Evolutionary conservation across 2,888 invertebrate species (phyloP).

Genomic region (Trachelus iudaicus): DNA sequence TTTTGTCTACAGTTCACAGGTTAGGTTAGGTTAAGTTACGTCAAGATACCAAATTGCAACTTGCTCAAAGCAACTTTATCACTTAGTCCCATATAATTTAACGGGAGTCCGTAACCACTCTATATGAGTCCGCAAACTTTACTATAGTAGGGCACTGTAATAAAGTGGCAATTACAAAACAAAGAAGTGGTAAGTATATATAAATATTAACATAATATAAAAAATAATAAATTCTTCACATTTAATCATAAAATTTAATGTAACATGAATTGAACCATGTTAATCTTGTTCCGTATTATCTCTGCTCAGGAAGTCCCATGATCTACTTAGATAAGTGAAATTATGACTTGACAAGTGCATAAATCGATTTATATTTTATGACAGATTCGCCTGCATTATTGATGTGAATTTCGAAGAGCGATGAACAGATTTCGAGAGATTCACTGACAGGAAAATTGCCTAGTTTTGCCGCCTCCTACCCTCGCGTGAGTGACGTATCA

Average conservation of each 20-base stretch:
- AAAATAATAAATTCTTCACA: neutral
- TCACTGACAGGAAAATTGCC: neutral
- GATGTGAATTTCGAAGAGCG: neutral
- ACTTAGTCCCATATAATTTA: neutral
- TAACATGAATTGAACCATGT: neutral
- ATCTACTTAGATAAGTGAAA: neutral
- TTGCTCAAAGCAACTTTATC: neutral
- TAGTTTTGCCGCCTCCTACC: neutral
- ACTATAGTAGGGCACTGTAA: neutral
- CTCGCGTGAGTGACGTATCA: neutral
- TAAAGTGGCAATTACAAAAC: neutral
- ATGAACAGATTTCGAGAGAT: neutral
- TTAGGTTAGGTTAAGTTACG: neutral
- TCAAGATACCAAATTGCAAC: neutral
- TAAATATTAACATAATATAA: too few species aligned
- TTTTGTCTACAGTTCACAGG: neutral
- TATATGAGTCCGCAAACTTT: neutral
- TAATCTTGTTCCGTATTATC: neutral
- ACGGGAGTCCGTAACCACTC: neutral
- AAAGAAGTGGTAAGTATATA: neutral
- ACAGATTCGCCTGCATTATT: neutral
- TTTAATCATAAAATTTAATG: neutral
- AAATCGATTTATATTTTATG: neutral
- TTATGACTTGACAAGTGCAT: neutral
- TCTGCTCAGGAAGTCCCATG: neutral